Evolutionary conservation across 2,797 vertebrate genomes (phyloP).

Genomic region (Xyrichtys novacula): DNA sequence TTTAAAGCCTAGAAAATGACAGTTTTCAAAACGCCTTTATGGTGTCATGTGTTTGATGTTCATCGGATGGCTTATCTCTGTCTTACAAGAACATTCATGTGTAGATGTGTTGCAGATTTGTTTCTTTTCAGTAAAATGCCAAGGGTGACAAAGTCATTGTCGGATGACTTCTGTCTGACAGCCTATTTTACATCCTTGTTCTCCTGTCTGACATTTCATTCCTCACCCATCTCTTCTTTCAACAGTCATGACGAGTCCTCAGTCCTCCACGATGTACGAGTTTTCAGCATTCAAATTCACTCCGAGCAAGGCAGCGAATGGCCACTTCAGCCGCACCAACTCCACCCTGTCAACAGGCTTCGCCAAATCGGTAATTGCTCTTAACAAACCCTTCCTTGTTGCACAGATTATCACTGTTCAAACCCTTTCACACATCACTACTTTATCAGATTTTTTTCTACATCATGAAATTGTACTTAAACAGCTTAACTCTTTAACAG

Average conservation of each 20-base stretch:
- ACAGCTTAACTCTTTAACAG: neutral
- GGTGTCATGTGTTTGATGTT: neutral
- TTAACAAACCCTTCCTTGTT: neutral
- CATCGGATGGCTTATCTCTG: neutral
- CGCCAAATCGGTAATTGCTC: conserved; percentile 71
- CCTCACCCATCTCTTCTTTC: conserved; percentile 18
- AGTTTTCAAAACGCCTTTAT: neutral
- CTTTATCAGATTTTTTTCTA: too few relatives aligned
- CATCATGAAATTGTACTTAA: neutral
- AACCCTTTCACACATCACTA: neutral
- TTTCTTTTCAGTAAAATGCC: neutral
- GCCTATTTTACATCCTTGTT: neutral
- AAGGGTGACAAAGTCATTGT: neutral
- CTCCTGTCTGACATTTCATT: neutral
- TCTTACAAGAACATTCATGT: neutral
- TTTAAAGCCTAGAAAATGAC: neutral
- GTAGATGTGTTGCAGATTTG: neutral
- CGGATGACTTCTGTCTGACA: neutral
- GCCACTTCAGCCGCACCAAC: conserved; percentile 29
- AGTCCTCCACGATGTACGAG: conserved; percentile 23
- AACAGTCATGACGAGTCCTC: conserved; percentile 39
- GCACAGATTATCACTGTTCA: neutral
- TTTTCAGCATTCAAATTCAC: conserved; percentile 74
- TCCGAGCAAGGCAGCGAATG: conserved; percentile 61
- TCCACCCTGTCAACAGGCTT: conserved; percentile 18